These are phyloP conservation scores for Drosophila paramelanica DNA, from an alignment of 2,888 invertebrate genomes.

Conservation along the genomic window DNA sequence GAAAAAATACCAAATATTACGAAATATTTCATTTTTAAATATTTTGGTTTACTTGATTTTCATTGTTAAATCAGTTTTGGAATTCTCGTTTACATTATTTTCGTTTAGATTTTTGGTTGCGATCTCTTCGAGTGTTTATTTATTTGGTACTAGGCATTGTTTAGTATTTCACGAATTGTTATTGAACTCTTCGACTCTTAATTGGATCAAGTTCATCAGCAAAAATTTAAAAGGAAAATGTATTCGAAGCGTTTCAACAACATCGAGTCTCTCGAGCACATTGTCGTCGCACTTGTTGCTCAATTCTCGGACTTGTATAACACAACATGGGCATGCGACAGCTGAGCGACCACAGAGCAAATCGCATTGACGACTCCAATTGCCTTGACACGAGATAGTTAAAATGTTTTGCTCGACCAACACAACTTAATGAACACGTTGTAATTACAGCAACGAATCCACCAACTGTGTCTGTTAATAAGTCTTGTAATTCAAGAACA, in stretches of 20 bases:
- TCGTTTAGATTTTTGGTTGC: slow-evolving; percentile 9
- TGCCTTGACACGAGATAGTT: slow-evolving; percentile 37
- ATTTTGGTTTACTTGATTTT: background rate
- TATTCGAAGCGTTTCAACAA: slow-evolving; percentile 1
- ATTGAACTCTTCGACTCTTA: slow-evolving; percentile 58
- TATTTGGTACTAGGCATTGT: slow-evolving; percentile 10
- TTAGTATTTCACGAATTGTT: slow-evolving; percentile 23
- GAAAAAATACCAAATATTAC: background rate
- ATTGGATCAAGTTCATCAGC: slow-evolving; percentile 49
- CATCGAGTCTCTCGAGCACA: slow-evolving; percentile 2
- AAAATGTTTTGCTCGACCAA: slow-evolving; percentile 33
- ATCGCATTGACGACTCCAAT: slow-evolving; percentile 16
- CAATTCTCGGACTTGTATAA: slow-evolving; percentile 19
- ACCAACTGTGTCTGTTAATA: background rate
- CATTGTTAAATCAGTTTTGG: slow-evolving; percentile 10
- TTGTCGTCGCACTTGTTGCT: slow-evolving; percentile 43
- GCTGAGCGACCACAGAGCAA: slow-evolving; percentile 25
- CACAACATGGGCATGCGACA: slow-evolving; percentile 19
- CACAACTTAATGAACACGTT: slow-evolving; percentile 50
- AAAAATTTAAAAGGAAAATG: slow-evolving; percentile 26
- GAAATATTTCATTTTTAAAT: background rate
- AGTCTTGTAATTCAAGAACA: slow-evolving; percentile 6
- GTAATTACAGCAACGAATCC: slow-evolving; percentile 30
- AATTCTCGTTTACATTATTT: slow-evolving; percentile 1
- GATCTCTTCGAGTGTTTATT: slow-evolving; percentile 9